These are phyloP conservation scores for Amphiprion clarkii DNA, from an alignment of 2,797 vertebrate genomes.

Conservation along the genomic window DNA sequence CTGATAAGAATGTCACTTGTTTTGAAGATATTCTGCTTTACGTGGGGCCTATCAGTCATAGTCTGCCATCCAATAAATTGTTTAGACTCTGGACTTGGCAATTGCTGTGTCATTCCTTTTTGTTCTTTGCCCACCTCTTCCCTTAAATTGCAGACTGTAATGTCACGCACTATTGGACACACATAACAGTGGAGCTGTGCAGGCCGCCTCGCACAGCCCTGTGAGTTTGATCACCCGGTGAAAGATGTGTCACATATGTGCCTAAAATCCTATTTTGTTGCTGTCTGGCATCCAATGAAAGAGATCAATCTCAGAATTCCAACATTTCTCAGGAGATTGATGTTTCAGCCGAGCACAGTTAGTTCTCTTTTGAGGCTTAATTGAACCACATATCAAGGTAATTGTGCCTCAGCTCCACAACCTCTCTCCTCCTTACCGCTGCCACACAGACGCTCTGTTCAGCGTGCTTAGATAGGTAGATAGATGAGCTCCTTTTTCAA, in stretches of 20 bases:
- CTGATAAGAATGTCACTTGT: not conserved
- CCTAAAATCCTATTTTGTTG: constrained; percentile 29
- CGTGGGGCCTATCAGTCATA: not conserved
- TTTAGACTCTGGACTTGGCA: constrained; percentile 18
- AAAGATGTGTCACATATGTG: not conserved
- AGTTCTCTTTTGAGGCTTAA: constrained; percentile 68
- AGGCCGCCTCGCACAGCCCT: not conserved
- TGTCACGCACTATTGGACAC: constrained; percentile 30
- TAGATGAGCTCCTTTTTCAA: constrained; percentile 68
- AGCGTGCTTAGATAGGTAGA: constrained; percentile 43
- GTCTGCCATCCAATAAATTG: not conserved
- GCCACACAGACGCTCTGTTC: constrained; percentile 28
- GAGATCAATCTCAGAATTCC: constrained; percentile 45
- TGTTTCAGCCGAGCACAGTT: constrained; percentile 50
- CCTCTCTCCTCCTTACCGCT: constrained; percentile 35
- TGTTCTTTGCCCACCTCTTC: constrained; percentile 1
- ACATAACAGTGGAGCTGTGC: constrained; percentile 3
- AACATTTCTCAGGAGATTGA: constrained; percentile 56
- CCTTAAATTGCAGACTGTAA: constrained; percentile 36
- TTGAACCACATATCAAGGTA: constrained; percentile 77
- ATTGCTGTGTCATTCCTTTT: constrained; percentile 27
- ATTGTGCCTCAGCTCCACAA: constrained; percentile 56
- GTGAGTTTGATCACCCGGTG: constrained; percentile 26
- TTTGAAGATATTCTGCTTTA: not conserved
- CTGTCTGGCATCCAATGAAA: constrained; percentile 32